Conservation (phyloP, 2,797 vertebrate genomes). For the Poeciliopsis infans region DNA sequence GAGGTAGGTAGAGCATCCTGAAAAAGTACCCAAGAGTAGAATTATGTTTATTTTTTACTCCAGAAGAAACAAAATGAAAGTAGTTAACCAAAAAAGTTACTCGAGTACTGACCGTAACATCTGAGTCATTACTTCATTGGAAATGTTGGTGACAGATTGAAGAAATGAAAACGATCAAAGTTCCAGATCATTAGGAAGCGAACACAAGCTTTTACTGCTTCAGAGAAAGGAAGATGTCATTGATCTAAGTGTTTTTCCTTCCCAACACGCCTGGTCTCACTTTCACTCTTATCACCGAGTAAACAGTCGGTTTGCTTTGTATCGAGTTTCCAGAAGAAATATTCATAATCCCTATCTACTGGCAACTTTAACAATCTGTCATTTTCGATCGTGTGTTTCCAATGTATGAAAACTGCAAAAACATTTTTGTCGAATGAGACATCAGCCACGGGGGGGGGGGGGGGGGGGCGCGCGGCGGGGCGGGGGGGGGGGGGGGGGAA, state of each 20-base stretch:
- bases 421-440: constrained; percentile 64
- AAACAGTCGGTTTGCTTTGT: constrained; percentile 69
- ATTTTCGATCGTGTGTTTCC: constrained; percentile 24
- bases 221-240: no score
- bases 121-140: neutral
- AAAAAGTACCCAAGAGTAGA: neutral
- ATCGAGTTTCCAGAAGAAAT: constrained; percentile 61
- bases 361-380: constrained; percentile 43
- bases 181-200: no score
- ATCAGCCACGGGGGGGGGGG: constrained; percentile 39
- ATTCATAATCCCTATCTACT: constrained; percentile 52
- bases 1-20: neutral
- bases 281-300: constrained; percentile 14
- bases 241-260: no score
- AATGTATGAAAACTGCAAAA: constrained; percentile 25
- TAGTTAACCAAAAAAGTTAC: neutral
- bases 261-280: no score
- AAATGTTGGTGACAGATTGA: no score
- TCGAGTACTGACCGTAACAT: neutral
- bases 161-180: no score
- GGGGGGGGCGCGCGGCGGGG: no score
- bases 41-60: neutral
- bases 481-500: no score
- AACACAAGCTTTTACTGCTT: no score
- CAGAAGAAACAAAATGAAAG: neutral